Percentiles rank a stretch among this genome's conserved stretches.
Conservation (phyloP, 2,797 vertebrate genomes). For the Synanceia verrucosa region DNA sequence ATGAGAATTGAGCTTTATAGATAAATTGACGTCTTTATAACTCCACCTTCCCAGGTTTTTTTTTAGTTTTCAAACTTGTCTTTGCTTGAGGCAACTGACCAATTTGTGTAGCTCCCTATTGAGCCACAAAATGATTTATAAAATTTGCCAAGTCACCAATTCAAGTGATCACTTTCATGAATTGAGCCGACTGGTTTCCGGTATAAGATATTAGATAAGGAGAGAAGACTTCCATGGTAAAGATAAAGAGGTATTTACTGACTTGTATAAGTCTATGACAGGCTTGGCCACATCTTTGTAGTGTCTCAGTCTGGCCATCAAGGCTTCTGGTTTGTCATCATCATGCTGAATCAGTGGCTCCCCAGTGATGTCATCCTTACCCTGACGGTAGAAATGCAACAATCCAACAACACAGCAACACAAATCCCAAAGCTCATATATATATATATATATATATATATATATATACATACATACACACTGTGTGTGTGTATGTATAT, state of each 20-base stretch:
- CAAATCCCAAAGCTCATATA: neutral
- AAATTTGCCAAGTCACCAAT: neutral
- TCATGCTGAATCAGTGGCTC: conserved; percentile 91
- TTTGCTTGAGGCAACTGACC: neutral
- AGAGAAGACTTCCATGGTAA: neutral
- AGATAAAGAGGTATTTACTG: conserved; percentile 60
- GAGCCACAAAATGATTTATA: neutral
- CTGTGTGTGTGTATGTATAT: too few species aligned
- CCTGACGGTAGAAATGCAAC: conserved; percentile 71
- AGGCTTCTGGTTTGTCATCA: conserved; percentile 91
- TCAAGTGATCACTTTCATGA: neutral
- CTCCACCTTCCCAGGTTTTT: neutral
- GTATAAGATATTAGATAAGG: too few species aligned
- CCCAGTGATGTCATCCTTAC: conserved; percentile 89
- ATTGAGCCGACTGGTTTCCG: neutral
- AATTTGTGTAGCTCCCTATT: neutral
- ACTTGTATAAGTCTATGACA: conserved; percentile 95
- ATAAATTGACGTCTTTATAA: neutral
- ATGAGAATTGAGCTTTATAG: too few species aligned
- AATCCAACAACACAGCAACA: neutral
- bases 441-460: too few species aligned
- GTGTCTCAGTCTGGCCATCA: conserved; percentile 89
- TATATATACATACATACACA: too few species aligned
- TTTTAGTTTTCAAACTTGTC: neutral
- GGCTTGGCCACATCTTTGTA: conserved; percentile 96